Evolutionary conservation across 2,113 vertebrate genomes (phyloP), one percentile per base, ranked within the genome.

Genomic region (Pelecanus crispus): DNA sequence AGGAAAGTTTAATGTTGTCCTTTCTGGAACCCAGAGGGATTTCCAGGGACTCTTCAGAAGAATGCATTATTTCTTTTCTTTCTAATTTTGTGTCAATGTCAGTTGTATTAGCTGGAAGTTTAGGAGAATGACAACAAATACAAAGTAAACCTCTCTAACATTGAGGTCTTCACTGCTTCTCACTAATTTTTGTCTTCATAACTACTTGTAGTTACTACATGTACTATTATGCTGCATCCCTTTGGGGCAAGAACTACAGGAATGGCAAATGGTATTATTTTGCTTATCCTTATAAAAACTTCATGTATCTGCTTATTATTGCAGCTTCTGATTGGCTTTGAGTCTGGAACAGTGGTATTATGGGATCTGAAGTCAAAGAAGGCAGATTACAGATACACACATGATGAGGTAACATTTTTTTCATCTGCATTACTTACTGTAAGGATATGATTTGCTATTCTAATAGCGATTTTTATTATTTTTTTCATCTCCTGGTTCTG

Each of bases 281-380:
- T 81, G 5, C 13, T 88, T 82, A 59, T 78, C 6, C 18, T 53
- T 53, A 20, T 25, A 38, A 77, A 53, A 8, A 93, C 74, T 88
- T 97, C 56, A 59, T 24, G 3, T 78, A 75, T 96, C 36, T 79
- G 90, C 86, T 97, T 92, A 70, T 86, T 96, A 72, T 98, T 98
- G 77, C 98, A 99, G 99, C 99, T 99, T 91, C 98, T 99, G 98
- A 99, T 99, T 99, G 99, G 99, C 98, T 99, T 98, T 97, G 99
- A 99, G 97, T 98, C 99, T 93, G 99, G 99, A 97, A 99, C 98
- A 50, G 99, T 99, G 93, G 99, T 98, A 68, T 98, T 99, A 94
- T 99, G 99, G 99, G 99, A 99, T 97, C 98, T 99, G 96, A 99
- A 99, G 97, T 99, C 99, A 97, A 99, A 99, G 98, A 99, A 99